A percentile compares a stretch with the other conserved stretches of the same genome.
These are phyloP conservation scores for Tenthredo scrophulariae DNA, from an alignment of 2,888 invertebrate genomes.

Conservation along the genomic window DNA sequence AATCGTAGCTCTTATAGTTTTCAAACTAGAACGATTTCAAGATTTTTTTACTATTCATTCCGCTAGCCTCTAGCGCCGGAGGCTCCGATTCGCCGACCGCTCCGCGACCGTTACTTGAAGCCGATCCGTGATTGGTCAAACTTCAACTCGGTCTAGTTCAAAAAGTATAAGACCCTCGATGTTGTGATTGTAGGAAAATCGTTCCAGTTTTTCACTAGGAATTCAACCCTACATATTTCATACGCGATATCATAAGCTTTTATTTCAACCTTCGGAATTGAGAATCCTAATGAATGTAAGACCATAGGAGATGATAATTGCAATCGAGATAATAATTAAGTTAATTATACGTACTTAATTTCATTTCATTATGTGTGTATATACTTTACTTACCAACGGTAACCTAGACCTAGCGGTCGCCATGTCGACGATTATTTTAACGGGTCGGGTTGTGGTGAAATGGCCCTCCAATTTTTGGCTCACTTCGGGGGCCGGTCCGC, in stretches of 20 bases:
- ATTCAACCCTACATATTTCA: not conserved
- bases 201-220: not conserved
- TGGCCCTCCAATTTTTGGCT: constrained; percentile 64
- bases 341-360: not conserved
- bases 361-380: not conserved
- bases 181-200: not conserved
- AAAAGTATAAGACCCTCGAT: not conserved
- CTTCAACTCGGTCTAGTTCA: constrained; percentile 1
- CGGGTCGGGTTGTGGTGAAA: constrained; percentile 68
- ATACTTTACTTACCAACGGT: constrained; percentile 67
- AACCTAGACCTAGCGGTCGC: constrained; percentile 64
- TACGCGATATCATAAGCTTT: not conserved
- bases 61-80: not conserved
- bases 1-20: not conserved
- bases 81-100: not conserved
- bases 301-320: not conserved
- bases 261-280: too few relatives aligned
- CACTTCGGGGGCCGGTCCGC: constrained; percentile 66
- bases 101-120: constrained; percentile 1
- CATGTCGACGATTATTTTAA: constrained; percentile 65
- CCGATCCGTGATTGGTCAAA: not conserved
- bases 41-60: not conserved
- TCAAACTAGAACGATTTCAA: not conserved
- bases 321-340: not conserved
- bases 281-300: not conserved